Conservation (phyloP, 2,113 vertebrate genomes). For the Bombycilla garrulus region DNA sequence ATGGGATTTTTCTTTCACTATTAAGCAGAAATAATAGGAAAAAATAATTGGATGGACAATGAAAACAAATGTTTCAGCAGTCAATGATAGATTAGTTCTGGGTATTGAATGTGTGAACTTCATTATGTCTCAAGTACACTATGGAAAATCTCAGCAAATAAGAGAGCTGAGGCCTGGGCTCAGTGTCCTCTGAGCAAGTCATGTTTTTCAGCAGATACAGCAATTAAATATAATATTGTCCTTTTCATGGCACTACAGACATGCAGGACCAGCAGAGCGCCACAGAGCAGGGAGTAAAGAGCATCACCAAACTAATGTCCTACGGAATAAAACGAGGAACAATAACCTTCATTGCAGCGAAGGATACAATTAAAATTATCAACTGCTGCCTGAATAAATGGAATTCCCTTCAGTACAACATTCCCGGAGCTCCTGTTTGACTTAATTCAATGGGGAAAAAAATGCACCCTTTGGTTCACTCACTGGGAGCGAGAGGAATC, state of each 20-base stretch:
- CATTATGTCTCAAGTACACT: not conserved
- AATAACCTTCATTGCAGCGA: rapidly evolving
- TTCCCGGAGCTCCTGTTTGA: not conserved
- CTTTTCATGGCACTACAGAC: not conserved
- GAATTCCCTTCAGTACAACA: not conserved
- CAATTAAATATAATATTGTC: not conserved
- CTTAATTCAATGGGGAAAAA: not conserved
- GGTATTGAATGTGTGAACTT: not conserved
- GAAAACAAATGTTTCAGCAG: not conserved
- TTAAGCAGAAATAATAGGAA: not conserved
- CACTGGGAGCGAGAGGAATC: rapidly evolving
- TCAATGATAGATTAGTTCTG: not conserved
- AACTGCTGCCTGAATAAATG: not conserved
- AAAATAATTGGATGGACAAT: not conserved
- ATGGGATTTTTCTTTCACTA: not conserved
- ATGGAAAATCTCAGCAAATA: not conserved
- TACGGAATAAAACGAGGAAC: not conserved
- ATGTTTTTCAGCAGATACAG: rapidly evolving
- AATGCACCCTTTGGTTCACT: not conserved
- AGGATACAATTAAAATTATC: not conserved
- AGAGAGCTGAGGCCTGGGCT: not conserved
- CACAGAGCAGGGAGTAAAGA: not conserved
- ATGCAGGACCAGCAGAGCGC: not conserved
- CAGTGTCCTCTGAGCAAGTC: rapidly evolving
- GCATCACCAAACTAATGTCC: not conserved